Base-by-base conservation (phyloP, 2,888 invertebrate genomes). In the Drosophila niveifrons region DNA sequence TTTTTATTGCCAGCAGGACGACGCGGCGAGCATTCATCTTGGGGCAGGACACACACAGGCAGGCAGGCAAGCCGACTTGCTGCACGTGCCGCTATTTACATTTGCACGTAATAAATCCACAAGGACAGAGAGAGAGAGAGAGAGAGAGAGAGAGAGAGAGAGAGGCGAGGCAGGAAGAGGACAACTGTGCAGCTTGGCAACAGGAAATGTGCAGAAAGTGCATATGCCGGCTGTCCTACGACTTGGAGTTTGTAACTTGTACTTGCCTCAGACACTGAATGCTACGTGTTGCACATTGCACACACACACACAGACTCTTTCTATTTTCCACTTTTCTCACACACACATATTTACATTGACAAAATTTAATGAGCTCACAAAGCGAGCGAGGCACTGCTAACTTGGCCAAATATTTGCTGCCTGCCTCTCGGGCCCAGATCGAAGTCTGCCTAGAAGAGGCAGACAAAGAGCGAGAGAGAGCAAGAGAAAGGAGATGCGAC, bases 51-150 rank as follows among this genome's bases (percentile, higher is more conserved):
- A 39, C 23, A 31, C 29, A 31, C 31, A 31, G 18, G 29, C 13
- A 55, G 36, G 11, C n/a, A 34, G n/a, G 13, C 23, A 9, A 36
- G 13, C 18, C 43, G 23, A 56, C 50, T 71, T 61, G 78, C 67
- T 69, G 82, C 82, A 90, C 90, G 90, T 90, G 90, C 86, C 74
- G 81, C 90, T 90, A 90, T 90, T 90, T 90, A 90, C 90, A 90
- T 90, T 90, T 88, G 80, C 90, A 90, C 90, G 85, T 90, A 84
- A 90, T 90, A 90, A 90, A 90, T 90, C 88, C 83, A 65, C 48
- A 64, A 64, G 77, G 67, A 70, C 71, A 31, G 57, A n/a, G n/a
- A n/a, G n/a, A n/a, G n/a, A n/a, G n/a, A n/a, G n/a, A n/a, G n/a
- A n/a, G n/a, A n/a, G n/a, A n/a, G n/a, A n/a, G n/a, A n/a, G n/a